Base-by-base conservation (phyloP, 2,113 vertebrate genomes). In the Rissa tridactyla region DNA sequence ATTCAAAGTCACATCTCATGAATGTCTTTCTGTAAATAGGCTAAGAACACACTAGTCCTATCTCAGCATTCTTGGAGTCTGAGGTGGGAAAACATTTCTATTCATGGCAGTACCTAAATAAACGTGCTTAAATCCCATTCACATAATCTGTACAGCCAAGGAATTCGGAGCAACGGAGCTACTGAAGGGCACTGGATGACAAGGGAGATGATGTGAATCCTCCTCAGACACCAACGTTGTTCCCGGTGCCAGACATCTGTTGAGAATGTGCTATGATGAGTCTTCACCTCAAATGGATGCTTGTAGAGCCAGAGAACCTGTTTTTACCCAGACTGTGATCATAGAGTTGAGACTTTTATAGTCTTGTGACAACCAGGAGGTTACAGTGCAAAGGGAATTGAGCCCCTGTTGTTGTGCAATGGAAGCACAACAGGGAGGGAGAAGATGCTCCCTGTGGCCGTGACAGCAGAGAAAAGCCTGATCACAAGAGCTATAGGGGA, bases 401-500 rank as follows among this genome's bases (percentile, higher is more conserved):
- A 79, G 13, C 2, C 13, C 27, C 21, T 0, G 0, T 20, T 34
- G 21, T n/a, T 40, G 61, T 3, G 38, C 40, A 60, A 2, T 10
- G 32, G n/a, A 30, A 77, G 32, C 30, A 52, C 13, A 25, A 57
- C 15, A 73, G 27, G 9, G 22, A 89, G 26, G 34, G 9, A 93
- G 11, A 30, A 47, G 49, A 61, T 69, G 34, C 60, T 76, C 52
- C 88, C 49, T 51, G 26, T 47, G 62, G 47, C 40, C n/a, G 30
- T 73, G 54, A 20, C 58, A 88, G 49, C 29, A 77, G 25, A 54
- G 34, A 80, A 42, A 11, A 83, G 4, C 16, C 64, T 60, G 42
- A 55, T n/a, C 51, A 29, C 3, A 6, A 49, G 70, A 69, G 44
- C 70, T n/a, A 1, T 8, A 65, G 14, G n/a, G 52, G 17, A 84